Evolutionary conservation across 2,888 invertebrate genomes (phyloP).

Genomic region (Apamea sordens): DNA sequence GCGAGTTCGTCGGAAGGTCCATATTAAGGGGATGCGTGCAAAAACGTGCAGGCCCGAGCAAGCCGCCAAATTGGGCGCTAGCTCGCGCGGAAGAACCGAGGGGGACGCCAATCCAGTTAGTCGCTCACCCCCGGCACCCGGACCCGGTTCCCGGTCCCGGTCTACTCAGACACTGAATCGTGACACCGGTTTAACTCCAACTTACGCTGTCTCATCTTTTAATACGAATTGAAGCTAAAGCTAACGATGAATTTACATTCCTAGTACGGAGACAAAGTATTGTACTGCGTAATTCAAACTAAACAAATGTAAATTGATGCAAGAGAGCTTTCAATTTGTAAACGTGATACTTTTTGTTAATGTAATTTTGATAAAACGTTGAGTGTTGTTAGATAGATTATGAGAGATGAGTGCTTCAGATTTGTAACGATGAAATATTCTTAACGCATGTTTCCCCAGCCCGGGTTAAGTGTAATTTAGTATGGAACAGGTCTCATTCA

Average conservation of each 20-base stretch:
- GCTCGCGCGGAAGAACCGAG: constrained; percentile 78
- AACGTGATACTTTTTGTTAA: constrained; percentile 70
- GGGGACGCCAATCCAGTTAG: constrained; percentile 78
- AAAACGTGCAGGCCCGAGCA: constrained; percentile 79
- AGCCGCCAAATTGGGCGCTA: constrained; percentile 81
- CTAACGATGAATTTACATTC: constrained; percentile 65
- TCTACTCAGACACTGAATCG: constrained; percentile 65
- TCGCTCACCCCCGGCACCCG: constrained; percentile 62
- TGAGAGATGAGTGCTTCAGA: constrained; percentile 40
- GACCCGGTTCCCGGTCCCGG: constrained; percentile 29
- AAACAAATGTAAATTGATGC: constrained; percentile 75
- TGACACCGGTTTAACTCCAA: constrained; percentile 71
- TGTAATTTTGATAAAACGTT: constrained; percentile 65
- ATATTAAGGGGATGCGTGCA: constrained; percentile 79
- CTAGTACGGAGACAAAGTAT: constrained; percentile 65
- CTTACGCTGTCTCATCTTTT: constrained; percentile 69
- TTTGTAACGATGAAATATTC: constrained; percentile 37
- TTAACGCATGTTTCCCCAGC: constrained; percentile 7
- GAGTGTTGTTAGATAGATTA: constrained; percentile 40
- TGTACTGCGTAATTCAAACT: constrained; percentile 72
- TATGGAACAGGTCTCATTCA: neutral
- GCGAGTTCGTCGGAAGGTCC: constrained; percentile 68
- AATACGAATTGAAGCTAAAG: constrained; percentile 62
- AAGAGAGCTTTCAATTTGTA: constrained; percentile 67
- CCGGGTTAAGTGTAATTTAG: neutral